These are phyloP conservation scores for Ellobius talpinus DNA, from an alignment of 2,113 vertebrate genomes.

Conservation along the genomic window DNA sequence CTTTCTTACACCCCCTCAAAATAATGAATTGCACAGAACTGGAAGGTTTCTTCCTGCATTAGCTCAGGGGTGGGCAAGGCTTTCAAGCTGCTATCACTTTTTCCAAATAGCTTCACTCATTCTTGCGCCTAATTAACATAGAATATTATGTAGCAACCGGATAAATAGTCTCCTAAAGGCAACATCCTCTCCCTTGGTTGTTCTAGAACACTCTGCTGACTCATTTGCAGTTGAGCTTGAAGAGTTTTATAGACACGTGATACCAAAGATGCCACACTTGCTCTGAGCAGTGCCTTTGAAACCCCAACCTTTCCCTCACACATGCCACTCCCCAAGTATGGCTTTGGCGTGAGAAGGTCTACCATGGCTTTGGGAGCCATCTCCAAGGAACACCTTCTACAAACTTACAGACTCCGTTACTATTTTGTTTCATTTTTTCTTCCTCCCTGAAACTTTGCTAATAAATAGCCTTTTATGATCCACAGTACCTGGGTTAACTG, in stretches of 20 bases:
- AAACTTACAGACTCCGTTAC: slow-evolving; percentile 21
- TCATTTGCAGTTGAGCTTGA: slow-evolving; percentile 66
- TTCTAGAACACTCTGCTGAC: slow-evolving; percentile 72
- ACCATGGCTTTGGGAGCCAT: neutral
- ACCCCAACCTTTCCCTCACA: neutral
- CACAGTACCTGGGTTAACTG: neutral
- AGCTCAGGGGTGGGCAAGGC: slow-evolving; percentile 54
- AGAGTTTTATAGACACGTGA: neutral
- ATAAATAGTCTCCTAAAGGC: slow-evolving; percentile 72
- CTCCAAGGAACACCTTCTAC: slow-evolving; percentile 8
- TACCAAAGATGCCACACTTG: slow-evolving; percentile 15
- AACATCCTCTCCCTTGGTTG: slow-evolving; percentile 50
- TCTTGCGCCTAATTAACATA: slow-evolving; percentile 71
- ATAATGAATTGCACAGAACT: slow-evolving; percentile 40
- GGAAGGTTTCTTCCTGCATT: slow-evolving; percentile 53
- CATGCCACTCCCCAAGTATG: neutral
- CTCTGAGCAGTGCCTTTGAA: neutral
- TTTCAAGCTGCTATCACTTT: slow-evolving; percentile 69
- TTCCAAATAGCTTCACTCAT: slow-evolving; percentile 70
- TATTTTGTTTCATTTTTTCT: neutral
- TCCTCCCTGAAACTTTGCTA: neutral
- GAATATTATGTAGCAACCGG: slow-evolving; percentile 80
- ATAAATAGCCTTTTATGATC: slow-evolving; percentile 6
- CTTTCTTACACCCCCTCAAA: slow-evolving; percentile 58
- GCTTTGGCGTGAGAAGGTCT: slow-evolving; percentile 20